Base-by-base conservation (phyloP, 2,797 vertebrate species). In the Anguilla obscura region DNA sequence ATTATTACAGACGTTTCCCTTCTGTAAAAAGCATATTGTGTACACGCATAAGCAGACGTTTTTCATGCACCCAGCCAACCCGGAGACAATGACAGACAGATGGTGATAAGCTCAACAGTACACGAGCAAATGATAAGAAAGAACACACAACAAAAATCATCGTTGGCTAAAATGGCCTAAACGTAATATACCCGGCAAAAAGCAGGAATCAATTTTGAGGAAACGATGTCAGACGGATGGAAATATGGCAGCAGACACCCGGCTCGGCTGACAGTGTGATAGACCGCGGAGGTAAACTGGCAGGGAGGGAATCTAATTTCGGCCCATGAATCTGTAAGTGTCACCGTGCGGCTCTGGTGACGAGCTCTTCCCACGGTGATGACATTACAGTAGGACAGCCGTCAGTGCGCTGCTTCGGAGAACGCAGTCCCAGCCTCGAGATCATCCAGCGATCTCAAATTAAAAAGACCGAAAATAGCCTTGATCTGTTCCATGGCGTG, bases 401-500 rank as follows among this genome's bases (percentile, higher is more conserved):
- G 92, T 93, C 91, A 89, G 93, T 91, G 93, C 91, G 93, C 91
- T 91, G 91, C 90, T 91, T 90, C 91, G 91, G 33, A 30, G 91
- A 92, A 88, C 92, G 93, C 90, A 91, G 92, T 90, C 89, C 92
- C 91, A 92, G 94, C 93, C 93, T 94, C 92, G 92, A 93, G 91
- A 95, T 93, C 56, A 87, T 24, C 86, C 86, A 16, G 24, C 14
- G 33, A 45, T 30, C 93, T 93, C 92, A 93, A 93, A 96, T 93
- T 90, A 90, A 89, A 79, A 90, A 91, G 93, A 91, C 91, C 36
- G 93, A 94, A 94, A 91, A 94, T 94, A 92, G 95, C 95, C 93
- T 90, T 92, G 94, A 96, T 95, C 94, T 93, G 93, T 94, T 95
- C 93, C 88, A 90, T 91, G 92, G 92, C 91, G 89, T 94, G 94